Evolutionary conservation across 2,888 invertebrate genomes (phyloP), one percentile per base, ranked within the genome.

Genomic region (Octonoba sinensis): DNA sequence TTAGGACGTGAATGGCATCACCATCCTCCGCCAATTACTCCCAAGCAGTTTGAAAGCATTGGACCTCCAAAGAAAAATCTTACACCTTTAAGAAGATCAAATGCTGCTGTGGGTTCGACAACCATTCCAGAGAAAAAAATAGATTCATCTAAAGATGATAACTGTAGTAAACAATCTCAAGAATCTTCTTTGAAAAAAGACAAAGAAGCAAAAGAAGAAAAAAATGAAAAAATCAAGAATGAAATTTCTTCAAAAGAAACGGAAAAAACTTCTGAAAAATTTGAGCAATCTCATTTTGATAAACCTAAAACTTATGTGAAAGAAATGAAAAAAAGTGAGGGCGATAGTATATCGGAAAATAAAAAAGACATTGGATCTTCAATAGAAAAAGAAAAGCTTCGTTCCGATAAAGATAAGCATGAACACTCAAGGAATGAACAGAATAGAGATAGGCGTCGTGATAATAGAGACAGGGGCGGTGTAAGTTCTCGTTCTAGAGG

Each of bases 301-400:
- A 85, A 86, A 87, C 46, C 91, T 49, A 81, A 73, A 84, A 65
- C 78, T 62, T 85, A 62, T 57, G 44, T 16, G 15, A 74, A 82
- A 60, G 82, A 82, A 12, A 70, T 16, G 22, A 76, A 76, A 72
- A 76, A 82, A 18, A 67, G 13, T 56, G 82, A 82, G 27, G 67
- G 20, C 3, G 82, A 82, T 13, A 62, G 13, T 56, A 46, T 12
- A 46, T n/a, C 46, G 16, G 82, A 82, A 20, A 16, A 20, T 46
- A 15, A 71, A 44, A 79, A 79, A 22, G 79, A 79, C 54, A 75
- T 79, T 18, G 20, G 15, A 22, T 47, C n/a, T 44, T 16, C 56
- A 44, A 73, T 70, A 20, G 83, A 83, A 12, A 85, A 92, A 75
- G 92, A 92, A 86, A 90, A 91, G 3, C 92, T 92, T 22, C 54